Evolutionary conservation across 2,797 vertebrate species (phyloP).

Genomic region (Gadopsis marmoratus): DNA sequence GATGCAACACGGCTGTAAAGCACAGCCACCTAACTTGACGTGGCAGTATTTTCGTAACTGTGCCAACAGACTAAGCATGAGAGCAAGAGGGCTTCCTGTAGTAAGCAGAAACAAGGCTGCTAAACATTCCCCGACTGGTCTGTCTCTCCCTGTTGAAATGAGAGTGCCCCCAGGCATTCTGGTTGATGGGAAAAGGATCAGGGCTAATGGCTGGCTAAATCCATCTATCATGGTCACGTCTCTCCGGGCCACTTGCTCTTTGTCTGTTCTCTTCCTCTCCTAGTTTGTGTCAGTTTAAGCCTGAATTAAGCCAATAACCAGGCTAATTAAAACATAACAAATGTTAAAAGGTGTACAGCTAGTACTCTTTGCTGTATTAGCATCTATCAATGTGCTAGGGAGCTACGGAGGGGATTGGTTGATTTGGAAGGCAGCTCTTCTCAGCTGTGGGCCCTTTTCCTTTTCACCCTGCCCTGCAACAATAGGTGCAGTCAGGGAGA

Average conservation of each 20-base stretch:
- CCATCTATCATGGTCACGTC: constrained; percentile 78
- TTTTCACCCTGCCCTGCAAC: constrained; percentile 79
- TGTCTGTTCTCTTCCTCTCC: constrained; percentile 65
- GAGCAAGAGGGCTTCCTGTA: constrained; percentile 65
- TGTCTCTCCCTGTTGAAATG: constrained; percentile 63
- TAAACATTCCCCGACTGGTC: constrained; percentile 71
- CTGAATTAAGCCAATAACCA: constrained; percentile 45
- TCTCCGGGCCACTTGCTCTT: constrained; percentile 72
- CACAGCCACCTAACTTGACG: constrained; percentile 49
- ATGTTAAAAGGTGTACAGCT: constrained; percentile 54
- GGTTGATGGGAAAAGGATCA: constrained; percentile 78
- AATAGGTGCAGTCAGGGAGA: constrained; percentile 86
- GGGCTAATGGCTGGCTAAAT: constrained; percentile 72
- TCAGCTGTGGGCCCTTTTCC: constrained; percentile 81
- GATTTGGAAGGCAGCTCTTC: constrained; percentile 73
- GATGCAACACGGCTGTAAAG: constrained; percentile 10
- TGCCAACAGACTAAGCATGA: constrained; percentile 66
- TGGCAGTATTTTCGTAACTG: constrained; percentile 70
- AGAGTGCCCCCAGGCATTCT: constrained; percentile 69
- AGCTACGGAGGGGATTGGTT: constrained; percentile 61
- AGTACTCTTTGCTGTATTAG: constrained; percentile 45
- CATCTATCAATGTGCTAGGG: constrained; percentile 56
- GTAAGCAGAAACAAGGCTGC: constrained; percentile 71
- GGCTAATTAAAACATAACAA: constrained; percentile 55
- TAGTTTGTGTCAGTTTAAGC: constrained; percentile 48